phyloP scores from a whole-genome alignment of 2,113 vertebrate species.

The Pseudois nayaur region DNA sequence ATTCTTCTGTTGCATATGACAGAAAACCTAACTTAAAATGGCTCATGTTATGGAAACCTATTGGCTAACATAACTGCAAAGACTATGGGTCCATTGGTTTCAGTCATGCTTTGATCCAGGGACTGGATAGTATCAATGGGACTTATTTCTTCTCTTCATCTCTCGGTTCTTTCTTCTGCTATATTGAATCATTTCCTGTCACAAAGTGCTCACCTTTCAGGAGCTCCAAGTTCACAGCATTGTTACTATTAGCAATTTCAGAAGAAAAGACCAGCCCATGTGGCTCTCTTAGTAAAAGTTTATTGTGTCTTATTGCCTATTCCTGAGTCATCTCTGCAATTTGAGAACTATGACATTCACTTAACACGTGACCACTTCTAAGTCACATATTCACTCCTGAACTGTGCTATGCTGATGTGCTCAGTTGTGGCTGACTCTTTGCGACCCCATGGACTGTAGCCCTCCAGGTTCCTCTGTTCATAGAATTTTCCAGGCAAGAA shows the following conservation, averaged over 20 bases:
- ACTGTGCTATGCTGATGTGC: not conserved
- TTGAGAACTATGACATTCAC: not conserved
- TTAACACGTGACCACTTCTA: not conserved
- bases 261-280: not conserved
- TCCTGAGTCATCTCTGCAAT: not conserved
- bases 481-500: not conserved
- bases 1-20: not conserved
- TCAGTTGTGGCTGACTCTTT: not conserved
- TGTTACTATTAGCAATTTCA: not conserved
- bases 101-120: not conserved
- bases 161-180: not conserved
- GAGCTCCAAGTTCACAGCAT: not conserved
- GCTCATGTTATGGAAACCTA: not conserved
- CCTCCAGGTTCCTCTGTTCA: not conserved
- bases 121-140: not conserved
- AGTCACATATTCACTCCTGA: not conserved
- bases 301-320: not conserved
- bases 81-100: not conserved
- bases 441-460: not conserved
- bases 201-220: not conserved
- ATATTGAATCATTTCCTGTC: conserved; percentile 6
- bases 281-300: not conserved
- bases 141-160: not conserved
- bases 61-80: not conserved
- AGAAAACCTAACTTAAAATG: conserved; percentile 27